phyloP scores from a whole-genome alignment of 2,888 invertebrate genomes.

The Shargacucullia verbasci region DNA sequence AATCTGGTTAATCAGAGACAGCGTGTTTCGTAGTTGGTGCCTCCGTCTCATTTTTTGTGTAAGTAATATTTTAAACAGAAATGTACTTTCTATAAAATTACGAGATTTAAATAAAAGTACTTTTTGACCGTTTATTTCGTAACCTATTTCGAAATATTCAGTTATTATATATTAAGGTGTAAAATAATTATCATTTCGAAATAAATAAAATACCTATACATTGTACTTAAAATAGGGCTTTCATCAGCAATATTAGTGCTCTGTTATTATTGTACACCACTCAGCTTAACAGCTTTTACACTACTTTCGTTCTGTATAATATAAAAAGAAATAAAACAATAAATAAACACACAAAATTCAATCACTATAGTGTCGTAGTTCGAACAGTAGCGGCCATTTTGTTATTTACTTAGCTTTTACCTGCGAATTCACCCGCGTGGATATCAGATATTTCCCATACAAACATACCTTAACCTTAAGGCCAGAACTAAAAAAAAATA shows the following conservation, averaged over 20 bases:
- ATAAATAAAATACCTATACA: constrained; percentile 8
- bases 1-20: too few relatives aligned
- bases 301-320: constrained; percentile 9
- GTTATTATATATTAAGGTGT: neutral
- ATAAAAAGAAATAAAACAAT: constrained; percentile 5
- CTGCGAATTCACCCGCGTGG: too few relatives aligned
- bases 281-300: constrained; percentile 21
- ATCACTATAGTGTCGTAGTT: neutral
- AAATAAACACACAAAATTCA: constrained; percentile 4
- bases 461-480: too few relatives aligned
- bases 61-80: too few relatives aligned
- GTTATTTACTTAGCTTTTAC: neutral
- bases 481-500: too few relatives aligned
- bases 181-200: neutral
- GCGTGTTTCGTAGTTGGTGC: too few relatives aligned
- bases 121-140: neutral
- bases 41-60: too few relatives aligned
- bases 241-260: constrained; percentile 5
- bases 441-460: too few relatives aligned
- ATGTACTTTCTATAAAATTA: too few relatives aligned
- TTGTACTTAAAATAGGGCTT: neutral
- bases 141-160: constrained; percentile 1
- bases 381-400: neutral
- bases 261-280: constrained; percentile 7
- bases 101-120: too few relatives aligned